Percentiles rank a stretch among this genome's conserved stretches.
phyloP scores from a whole-genome alignment of 2,888 invertebrate genomes.

The Sarcophaga subvicina region DNA sequence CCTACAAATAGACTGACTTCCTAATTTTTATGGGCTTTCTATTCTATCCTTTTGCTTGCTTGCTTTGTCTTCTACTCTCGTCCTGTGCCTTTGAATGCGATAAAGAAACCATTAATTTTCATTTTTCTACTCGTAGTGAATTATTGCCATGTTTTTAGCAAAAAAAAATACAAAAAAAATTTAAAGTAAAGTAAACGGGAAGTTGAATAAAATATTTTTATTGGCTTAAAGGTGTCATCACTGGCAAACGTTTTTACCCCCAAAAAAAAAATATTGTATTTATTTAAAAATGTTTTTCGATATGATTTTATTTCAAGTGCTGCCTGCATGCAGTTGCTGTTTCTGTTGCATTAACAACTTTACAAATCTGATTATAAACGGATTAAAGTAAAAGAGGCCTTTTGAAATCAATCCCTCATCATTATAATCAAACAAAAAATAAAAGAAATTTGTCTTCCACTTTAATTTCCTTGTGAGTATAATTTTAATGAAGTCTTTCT shows the following conservation, averaged over 20 bases:
- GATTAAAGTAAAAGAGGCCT: not conserved
- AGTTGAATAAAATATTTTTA: slow-evolving; percentile 55
- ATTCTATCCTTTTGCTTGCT: not conserved
- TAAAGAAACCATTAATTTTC: slow-evolving; percentile 49
- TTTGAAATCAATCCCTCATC: slow-evolving; percentile 25
- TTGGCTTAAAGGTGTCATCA: slow-evolving; percentile 65
- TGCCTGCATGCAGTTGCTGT: not conserved
- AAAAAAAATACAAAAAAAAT: no score
- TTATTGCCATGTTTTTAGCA: slow-evolving; percentile 13
- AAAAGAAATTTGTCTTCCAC: not conserved
- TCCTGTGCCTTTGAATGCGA: slow-evolving; percentile 7
- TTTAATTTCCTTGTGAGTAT: not conserved
- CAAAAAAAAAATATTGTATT: not conserved
- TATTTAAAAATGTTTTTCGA: not conserved
- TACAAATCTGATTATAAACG: slow-evolving; percentile 19
- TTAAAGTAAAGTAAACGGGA: no score
- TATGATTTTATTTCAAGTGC: not conserved
- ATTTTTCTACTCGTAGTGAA: slow-evolving; percentile 33
- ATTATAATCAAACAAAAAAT: slow-evolving; percentile 5
- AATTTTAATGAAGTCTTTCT: slow-evolving; percentile 14
- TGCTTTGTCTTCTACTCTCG: not conserved
- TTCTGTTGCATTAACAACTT: not conserved
- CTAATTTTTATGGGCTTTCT: slow-evolving; percentile 50
- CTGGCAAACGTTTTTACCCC: slow-evolving; percentile 3
- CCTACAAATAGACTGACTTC: slow-evolving; percentile 59